Percentiles rank a stretch among this genome's conserved stretches.
Evolutionary conservation across 2,888 invertebrate species (phyloP).

Genomic region (Frankliniella fusca): DNA sequence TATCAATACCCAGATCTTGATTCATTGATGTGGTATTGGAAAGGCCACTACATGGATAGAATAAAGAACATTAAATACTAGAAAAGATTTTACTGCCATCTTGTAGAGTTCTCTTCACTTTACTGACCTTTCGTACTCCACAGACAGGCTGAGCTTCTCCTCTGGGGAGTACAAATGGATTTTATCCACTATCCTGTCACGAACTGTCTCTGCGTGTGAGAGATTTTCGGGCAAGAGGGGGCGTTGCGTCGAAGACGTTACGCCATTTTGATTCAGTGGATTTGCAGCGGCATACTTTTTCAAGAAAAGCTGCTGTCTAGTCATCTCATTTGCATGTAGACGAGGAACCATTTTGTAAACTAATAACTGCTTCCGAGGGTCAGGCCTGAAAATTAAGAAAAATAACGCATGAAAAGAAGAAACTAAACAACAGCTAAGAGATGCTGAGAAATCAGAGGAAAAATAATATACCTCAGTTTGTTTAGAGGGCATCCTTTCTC

Average conservation of each 20-base stretch:
- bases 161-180: slow-evolving; percentile 47
- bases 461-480: slow-evolving; percentile 48
- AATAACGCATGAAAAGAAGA: slow-evolving; percentile 42
- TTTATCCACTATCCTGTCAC: slow-evolving; percentile 1
- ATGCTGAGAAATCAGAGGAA: neutral
- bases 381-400: neutral
- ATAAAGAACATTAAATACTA: neutral
- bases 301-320: neutral
- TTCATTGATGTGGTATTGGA: no score
- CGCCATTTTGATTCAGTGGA: no score
- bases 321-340: slow-evolving; percentile 43
- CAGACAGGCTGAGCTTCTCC: slow-evolving; percentile 51
- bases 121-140: slow-evolving; percentile 44
- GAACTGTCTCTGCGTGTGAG: neutral
- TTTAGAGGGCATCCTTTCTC: slow-evolving; percentile 52
- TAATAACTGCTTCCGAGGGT: slow-evolving; percentile 47
- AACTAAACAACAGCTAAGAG: neutral
- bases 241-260: neutral
- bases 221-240: neutral
- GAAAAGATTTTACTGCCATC: neutral
- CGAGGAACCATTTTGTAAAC: slow-evolving; percentile 57
- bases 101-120: neutral
- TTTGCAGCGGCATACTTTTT: neutral
- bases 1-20: neutral
- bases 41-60: neutral